Evolutionary conservation across 37 sponge, comb jelly and placozoan genomes (phyloP).

Genomic region (Beroe ovata): DNA sequence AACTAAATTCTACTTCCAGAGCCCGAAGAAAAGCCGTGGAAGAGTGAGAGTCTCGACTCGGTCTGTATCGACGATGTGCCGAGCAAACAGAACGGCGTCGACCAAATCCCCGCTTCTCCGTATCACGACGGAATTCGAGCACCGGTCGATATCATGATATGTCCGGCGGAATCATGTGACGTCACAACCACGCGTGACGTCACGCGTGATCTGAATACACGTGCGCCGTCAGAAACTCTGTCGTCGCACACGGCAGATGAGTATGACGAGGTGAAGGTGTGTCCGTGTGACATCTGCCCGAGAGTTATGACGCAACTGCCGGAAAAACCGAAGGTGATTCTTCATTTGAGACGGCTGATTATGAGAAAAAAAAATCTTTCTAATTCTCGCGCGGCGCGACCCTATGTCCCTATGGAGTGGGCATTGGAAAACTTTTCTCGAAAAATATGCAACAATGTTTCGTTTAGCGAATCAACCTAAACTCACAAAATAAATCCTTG

Average conservation of each 20-base stretch:
- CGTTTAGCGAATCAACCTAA: no score
- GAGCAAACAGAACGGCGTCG: constrained; percentile 4
- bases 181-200: neutral
- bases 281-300: constrained; percentile 13
- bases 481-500: no score
- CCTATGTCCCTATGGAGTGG: no score
- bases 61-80: constrained; percentile 1
- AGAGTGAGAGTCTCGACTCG: constrained; percentile 42
- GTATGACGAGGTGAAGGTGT: constrained; percentile 27
- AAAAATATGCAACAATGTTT: no score
- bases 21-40: constrained; percentile 21
- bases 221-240: neutral
- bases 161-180: neutral
- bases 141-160: neutral
- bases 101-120: neutral
- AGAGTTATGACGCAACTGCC: constrained; percentile 16
- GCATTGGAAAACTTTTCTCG: no score
- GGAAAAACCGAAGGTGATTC: neutral
- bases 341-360: no score
- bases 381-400: no score
- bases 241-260: constrained; percentile 9
- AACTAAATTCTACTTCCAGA: constrained; percentile 30
- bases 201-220: neutral
- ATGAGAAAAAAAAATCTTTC: no score
- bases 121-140: neutral